phyloP scores from a whole-genome alignment of 1,140 invertebrate species.

The Neodiprion lecontei region DNA sequence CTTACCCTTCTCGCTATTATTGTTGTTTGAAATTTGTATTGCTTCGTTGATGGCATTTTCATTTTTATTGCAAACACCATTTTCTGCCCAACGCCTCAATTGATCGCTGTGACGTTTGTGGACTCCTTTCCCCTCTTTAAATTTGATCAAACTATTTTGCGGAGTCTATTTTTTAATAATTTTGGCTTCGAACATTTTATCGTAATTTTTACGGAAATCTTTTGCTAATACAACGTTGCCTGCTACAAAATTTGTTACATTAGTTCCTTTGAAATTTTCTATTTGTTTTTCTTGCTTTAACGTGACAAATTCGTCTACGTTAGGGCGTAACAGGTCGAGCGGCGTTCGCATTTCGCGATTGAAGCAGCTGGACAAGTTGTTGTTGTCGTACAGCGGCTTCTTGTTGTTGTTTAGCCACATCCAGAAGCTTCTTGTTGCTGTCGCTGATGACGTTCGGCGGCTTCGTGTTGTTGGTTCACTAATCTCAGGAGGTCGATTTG shows the following conservation, averaged over 20 bases:
- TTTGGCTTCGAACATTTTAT: slow-evolving; percentile 8
- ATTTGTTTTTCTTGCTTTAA: slow-evolving; percentile 15
- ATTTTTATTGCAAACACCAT: no score
- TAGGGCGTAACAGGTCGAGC: slow-evolving; percentile 22
- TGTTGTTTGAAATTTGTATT: no score
- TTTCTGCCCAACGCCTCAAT: slow-evolving; percentile 1
- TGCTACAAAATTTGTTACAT: not conserved
- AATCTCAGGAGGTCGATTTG: no score
- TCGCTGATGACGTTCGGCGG: no score
- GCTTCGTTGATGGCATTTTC: no score
- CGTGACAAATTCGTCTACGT: slow-evolving; percentile 12
- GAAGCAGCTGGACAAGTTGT: not conserved
- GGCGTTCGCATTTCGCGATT: slow-evolving; percentile 25
- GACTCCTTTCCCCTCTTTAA: slow-evolving; percentile 10
- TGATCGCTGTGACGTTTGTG: slow-evolving; percentile 16
- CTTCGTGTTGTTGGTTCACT: no score
- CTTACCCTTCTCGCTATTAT: no score
- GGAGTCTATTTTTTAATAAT: not conserved
- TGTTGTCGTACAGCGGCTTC: no score
- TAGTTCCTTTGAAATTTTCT: slow-evolving; percentile 18
- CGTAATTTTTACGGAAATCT: slow-evolving; percentile 21
- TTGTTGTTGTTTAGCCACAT: no score
- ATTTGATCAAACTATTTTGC: slow-evolving; percentile 13
- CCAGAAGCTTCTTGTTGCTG: no score
- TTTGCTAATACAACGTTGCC: slow-evolving; percentile 14